Base-by-base conservation (phyloP, 2,888 invertebrate species). In the Sicus ferrugineus region DNA sequence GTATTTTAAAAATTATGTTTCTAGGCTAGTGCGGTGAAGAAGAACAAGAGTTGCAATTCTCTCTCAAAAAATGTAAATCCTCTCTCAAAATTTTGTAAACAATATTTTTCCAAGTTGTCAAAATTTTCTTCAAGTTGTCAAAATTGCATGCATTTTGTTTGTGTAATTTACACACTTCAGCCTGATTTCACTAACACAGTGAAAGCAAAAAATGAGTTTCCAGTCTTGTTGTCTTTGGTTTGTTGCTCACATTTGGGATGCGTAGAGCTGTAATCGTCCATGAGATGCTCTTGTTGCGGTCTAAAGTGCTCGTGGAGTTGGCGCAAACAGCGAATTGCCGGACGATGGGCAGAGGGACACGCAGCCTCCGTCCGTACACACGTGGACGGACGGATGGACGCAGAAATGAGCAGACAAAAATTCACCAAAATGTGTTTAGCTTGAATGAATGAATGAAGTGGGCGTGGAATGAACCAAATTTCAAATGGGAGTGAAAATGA, bases 191-290 rank as follows among this genome's bases (percentile, higher is more conserved):
- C n/a, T n/a, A n/a, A n/a, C n/a, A n/a, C n/a, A n/a, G n/a, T n/a
- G n/a, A n/a, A n/a, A n/a, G n/a, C n/a, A n/a, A n/a, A n/a, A n/a
- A n/a, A n/a, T n/a, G n/a, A n/a, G n/a, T n/a, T n/a, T n/a, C n/a
- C n/a, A n/a, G n/a, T n/a, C n/a, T n/a, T n/a, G n/a, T n/a, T n/a
- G n/a, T n/a, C n/a, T n/a, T n/a, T n/a, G n/a, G n/a, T n/a, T n/a
- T 34, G 56, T 56, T 56, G 66, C 54, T 66, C 50, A 50, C 34
- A 65, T 54, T 38, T 54, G 34, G 23, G 23, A 46, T 67, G 67
- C 23, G 48, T 59, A 48, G 34, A 67, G 59, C 59, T 67, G 48
- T 59, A 67, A 67, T 67, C 67, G 67, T 48, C 48, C 48, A 67
- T 67, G 67, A 59, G 50, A 26, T 34, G 54, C 30, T 65, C 54